Conservation (phyloP, 2,888 invertebrate genomes). For the Epirrhoe tristata region DNA sequence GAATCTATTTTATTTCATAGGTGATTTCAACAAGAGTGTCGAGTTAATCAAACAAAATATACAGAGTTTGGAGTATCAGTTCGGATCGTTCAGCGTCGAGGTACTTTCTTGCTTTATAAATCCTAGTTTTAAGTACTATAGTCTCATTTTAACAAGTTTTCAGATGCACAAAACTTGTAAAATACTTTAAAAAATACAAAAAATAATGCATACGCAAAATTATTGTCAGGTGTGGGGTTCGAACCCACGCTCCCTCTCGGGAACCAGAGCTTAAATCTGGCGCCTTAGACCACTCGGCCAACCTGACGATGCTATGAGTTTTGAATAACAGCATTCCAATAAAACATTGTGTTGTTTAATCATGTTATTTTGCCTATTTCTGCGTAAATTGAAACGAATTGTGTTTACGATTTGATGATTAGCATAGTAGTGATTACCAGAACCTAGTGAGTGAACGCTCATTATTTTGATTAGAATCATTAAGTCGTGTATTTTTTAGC, state of each 20-base stretch:
- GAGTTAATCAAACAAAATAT: slow-evolving; percentile 85
- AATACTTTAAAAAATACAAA: too few species aligned
- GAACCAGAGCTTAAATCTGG: slow-evolving; percentile 94
- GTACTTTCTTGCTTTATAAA: slow-evolving; percentile 36
- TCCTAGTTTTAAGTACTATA: not conserved
- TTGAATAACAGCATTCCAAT: slow-evolving; percentile 2
- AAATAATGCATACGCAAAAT: too few species aligned
- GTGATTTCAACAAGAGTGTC: slow-evolving; percentile 72
- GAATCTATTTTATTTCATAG: slow-evolving; percentile 48
- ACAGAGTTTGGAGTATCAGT: slow-evolving; percentile 84
- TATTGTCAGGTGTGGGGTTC: slow-evolving; percentile 91
- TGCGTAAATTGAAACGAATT: slow-evolving; percentile 5
- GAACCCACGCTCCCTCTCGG: slow-evolving; percentile 93
- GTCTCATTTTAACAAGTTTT: not conserved
- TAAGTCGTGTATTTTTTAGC: too few species aligned
- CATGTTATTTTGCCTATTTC: not conserved
- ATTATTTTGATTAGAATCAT: too few species aligned
- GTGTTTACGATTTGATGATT: not conserved
- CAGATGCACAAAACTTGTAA: too few species aligned
- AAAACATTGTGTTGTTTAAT: not conserved
- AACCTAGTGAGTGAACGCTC: too few species aligned
- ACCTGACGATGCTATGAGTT: slow-evolving; percentile 81
- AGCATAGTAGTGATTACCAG: not conserved
- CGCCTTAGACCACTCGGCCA: slow-evolving; percentile 94
- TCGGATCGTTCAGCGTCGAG: slow-evolving; percentile 88